Evolutionary conservation across 2,797 vertebrate species (phyloP).

Genomic region (Apogon talboti): DNA sequence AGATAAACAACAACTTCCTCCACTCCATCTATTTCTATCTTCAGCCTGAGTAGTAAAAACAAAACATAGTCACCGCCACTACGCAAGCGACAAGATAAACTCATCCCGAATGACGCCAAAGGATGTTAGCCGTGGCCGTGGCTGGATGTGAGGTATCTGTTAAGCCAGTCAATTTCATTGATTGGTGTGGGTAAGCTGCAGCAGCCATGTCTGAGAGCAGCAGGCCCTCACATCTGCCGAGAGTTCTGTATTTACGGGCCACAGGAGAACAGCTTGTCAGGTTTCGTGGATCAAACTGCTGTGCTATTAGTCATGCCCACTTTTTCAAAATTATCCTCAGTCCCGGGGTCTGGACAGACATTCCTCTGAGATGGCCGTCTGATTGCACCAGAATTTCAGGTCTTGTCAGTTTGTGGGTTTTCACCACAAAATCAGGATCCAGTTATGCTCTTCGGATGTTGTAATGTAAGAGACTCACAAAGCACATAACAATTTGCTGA

Average conservation of each 20-base stretch:
- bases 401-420: constrained; percentile 25
- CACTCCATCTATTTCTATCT: constrained; percentile 49
- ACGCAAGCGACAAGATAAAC: constrained; percentile 70
- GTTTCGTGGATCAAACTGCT: constrained; percentile 65
- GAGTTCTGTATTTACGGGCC: constrained; percentile 74
- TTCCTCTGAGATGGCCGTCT: constrained; percentile 51
- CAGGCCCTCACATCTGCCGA: constrained; percentile 70
- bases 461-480: constrained; percentile 30
- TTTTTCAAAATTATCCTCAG: constrained; percentile 62
- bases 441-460: constrained; percentile 25
- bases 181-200: constrained; percentile 63
- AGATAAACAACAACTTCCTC: constrained; percentile 77
- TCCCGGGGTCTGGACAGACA: constrained; percentile 48
- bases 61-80: constrained; percentile 59
- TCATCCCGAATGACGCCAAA: constrained; percentile 66
- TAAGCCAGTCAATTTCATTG: constrained; percentile 69
- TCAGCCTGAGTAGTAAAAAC: constrained; percentile 44
- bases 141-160: constrained; percentile 66
- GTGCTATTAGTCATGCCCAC: constrained; percentile 69
- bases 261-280: constrained; percentile 69
- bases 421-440: constrained; percentile 33
- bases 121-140: constrained; percentile 62
- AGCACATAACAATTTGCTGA: constrained; percentile 11
- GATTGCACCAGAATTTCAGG: constrained; percentile 42
- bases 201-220: constrained; percentile 55